A percentile compares a stretch with the other conserved stretches of the same genome.
phyloP scores from a whole-genome alignment of 35 echinoderm and acorn worm genomes.

The Antedon bifida region DNA sequence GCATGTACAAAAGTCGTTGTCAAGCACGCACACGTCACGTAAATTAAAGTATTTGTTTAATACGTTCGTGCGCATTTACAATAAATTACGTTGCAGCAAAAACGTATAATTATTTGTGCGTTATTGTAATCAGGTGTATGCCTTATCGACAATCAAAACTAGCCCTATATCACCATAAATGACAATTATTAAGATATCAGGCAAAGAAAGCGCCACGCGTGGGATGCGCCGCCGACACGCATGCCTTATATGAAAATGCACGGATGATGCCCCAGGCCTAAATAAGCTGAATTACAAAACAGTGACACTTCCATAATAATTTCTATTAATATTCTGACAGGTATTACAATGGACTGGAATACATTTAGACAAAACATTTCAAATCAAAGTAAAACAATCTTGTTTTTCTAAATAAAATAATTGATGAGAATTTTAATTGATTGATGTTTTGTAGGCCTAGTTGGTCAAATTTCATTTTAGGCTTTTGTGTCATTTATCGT shows the following conservation, averaged over 20 bases:
- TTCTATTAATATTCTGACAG: too few relatives aligned
- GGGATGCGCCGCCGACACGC: neutral
- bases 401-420: too few relatives aligned
- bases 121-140: neutral
- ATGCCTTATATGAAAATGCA: neutral
- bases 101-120: neutral
- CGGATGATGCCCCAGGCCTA: too few relatives aligned
- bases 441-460: too few relatives aligned
- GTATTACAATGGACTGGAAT: too few relatives aligned
- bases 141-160: neutral
- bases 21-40: neutral
- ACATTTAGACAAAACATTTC: too few relatives aligned
- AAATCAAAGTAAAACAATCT: too few relatives aligned
- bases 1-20: neutral
- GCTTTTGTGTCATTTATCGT: too few relatives aligned
- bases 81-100: neutral
- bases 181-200: neutral
- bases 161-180: neutral
- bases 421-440: too few relatives aligned
- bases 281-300: too few relatives aligned
- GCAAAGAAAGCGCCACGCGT: neutral
- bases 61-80: neutral
- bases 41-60: neutral
- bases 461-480: too few relatives aligned
- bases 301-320: too few relatives aligned